A percentile compares a stretch with the other conserved stretches of the same genome.
phyloP scores from a whole-genome alignment of 2,113 vertebrate genomes.

The Heterocephalus glaber region DNA sequence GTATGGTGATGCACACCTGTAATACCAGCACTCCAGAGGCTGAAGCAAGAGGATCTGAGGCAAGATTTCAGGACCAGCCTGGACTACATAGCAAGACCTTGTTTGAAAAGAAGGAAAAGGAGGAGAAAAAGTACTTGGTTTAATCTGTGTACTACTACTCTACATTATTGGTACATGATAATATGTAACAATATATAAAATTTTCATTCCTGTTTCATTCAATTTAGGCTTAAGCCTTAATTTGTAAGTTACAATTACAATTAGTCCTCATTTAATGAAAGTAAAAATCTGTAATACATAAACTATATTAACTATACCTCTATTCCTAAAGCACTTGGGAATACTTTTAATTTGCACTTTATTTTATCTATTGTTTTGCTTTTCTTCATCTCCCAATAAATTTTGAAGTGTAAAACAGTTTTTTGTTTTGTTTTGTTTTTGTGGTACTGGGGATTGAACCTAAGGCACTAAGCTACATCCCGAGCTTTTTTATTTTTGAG shows the following conservation, averaged over 20 bases:
- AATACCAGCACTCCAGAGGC: background rate
- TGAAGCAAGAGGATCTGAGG: too few relatives aligned
- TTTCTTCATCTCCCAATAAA: background rate
- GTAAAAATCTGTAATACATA: background rate
- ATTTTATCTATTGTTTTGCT: background rate
- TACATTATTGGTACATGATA: background rate
- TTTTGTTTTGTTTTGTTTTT: too few relatives aligned
- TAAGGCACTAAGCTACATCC: too few relatives aligned
- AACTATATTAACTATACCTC: background rate
- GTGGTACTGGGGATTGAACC: too few relatives aligned
- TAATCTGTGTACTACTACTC: background rate
- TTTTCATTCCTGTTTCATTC: background rate
- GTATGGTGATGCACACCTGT: background rate
- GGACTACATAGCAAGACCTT: background rate
- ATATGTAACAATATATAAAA: background rate
- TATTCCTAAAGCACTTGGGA: background rate
- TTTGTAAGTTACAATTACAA: conserved; percentile 43
- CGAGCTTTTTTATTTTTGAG: too few relatives aligned
- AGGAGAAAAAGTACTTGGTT: background rate
- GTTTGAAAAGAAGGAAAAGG: background rate
- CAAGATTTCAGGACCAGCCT: background rate
- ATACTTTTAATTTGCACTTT: background rate
- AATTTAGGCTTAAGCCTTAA: background rate
- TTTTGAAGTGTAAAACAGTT: background rate
- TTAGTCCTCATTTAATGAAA: conserved; percentile 24